phyloP scores from a whole-genome alignment of 2,888 invertebrate genomes.

The Nephrocerus scutellatus region DNA sequence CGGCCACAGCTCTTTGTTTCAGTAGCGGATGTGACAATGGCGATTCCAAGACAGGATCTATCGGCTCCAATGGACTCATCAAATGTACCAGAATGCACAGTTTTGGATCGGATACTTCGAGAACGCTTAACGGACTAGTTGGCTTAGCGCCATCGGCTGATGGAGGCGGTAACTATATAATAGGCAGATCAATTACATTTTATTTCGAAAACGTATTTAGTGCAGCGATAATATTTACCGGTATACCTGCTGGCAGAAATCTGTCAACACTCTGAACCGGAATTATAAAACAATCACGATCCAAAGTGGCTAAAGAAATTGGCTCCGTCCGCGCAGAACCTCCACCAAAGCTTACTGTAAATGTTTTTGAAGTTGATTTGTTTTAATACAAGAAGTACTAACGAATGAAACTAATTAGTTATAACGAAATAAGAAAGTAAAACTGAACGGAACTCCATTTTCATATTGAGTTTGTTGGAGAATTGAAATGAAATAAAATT shows the following conservation, averaged over 20 bases:
- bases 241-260: conserved; percentile 84
- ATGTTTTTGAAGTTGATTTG: no score
- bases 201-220: not conserved
- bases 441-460: no score
- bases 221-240: conserved; percentile 50
- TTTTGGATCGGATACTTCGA: conserved; percentile 84
- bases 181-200: conserved; percentile 1
- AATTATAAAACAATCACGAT: conserved; percentile 88
- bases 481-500: no score
- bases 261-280: conserved; percentile 81
- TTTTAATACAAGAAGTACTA: no score
- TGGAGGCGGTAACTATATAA: conserved; percentile 55
- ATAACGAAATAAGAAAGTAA: no score
- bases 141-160: conserved; percentile 51
- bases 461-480: no score
- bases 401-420: no score
- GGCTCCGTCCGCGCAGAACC: conserved; percentile 53
- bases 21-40: conserved; percentile 72
- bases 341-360: conserved; percentile 41
- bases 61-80: conserved; percentile 81
- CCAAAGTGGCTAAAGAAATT: conserved; percentile 71
- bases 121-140: conserved; percentile 59
- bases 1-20: conserved; percentile 70
- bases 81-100: conserved; percentile 80
- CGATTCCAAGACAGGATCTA: conserved; percentile 79